Evolutionary conservation across 2,797 vertebrate genomes (phyloP), one percentile per base, ranked within the genome.

Genomic region (Cynodonichthys magdalenae): DNA sequence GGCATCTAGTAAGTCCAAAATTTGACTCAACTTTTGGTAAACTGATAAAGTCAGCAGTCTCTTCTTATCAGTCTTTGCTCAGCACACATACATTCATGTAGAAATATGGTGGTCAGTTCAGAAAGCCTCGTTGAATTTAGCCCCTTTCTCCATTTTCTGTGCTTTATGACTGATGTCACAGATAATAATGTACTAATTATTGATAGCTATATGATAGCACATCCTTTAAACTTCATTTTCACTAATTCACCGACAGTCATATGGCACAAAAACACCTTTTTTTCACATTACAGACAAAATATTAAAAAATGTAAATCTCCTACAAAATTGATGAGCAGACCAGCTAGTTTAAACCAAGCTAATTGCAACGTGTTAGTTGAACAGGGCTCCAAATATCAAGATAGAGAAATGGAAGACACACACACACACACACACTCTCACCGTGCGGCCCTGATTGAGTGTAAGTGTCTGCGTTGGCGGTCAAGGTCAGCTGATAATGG

Each of bases 401-500:
- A 45, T 66, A 70, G 54, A 75, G 74, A 80, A 79, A 71, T 80
- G 84, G 75, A 71, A 63, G 68, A 69, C 28, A 45, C 45, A 24
- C 34, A 44, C 47, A 39, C 42, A 34, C 47, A 44, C 54, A 48
- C 63, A 64, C 69, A 57, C 57, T 48, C 73, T 59, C 57, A 17
- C 20, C 63, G 66, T 48, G 59, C 63, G 74, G 73, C 71, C 50
- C 76, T 92, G 89, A 92, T 91, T 88, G 89, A 92, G 88, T 89
- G 84, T 79, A 88, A 84, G 82, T 86, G 88, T 88, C 87, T 89
- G 76, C 71, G 48, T 88, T 77, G 87, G 83, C 71, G 87, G 88
- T 89, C 89, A 90, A 92, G 89, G 90, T 92, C 89, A 91, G 86
- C 87, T 89, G 90, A 90, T 91, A 90, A 92, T 91, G 88, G 85